Base-by-base conservation (phyloP, 2,113 vertebrate genomes). In the Oryzias javanicus region DNA sequence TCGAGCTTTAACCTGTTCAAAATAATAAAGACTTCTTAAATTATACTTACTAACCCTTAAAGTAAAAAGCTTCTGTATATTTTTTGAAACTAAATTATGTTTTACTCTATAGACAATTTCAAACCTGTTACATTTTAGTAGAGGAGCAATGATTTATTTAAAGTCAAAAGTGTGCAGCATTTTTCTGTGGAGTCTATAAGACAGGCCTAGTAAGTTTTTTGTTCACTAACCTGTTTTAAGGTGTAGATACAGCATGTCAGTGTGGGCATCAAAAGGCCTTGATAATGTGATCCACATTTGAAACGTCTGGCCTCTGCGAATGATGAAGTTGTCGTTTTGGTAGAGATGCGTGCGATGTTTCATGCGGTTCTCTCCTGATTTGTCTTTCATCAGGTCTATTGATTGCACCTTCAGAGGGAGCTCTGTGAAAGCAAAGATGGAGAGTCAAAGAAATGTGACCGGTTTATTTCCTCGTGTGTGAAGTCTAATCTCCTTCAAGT, bases 271-370 rank as follows among this genome's bases (percentile, higher is more conserved):
- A 25, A 92, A 94, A 29, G 90, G 74, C 24, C 88, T 87, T 5
- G 90, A 91, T 54, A 96, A 82, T 1, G 81, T 83, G 2, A 96
- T 54, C 72, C 88, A 81, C 65, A 96, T 76, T 40, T 85, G 54
- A 61, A 97, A 96, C 0, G 68, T 88, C 76, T 95, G 93, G 4
- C 95, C 94, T 1, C 95, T 88, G 3, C 95, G 93, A 41, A 95
- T 45, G 10, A 97, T 90, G 10, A 91, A 82, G 16, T 89, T 47
- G 0, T 94, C 68, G 0, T 79, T 86, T 18, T 91, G 90, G 50
- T 88, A 97, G 14, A 89, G 89, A 4, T 94, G 44, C 0, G 95
- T 97, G 85, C 91, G 94, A 70, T 97, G 95, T n/a, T 88, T 77
- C 0, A 12, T 58, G 3, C 91, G 90, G 50, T 93, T 94, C 35